phyloP scores from a whole-genome alignment of 2,888 invertebrate genomes.

The Celastrina argiolus region DNA sequence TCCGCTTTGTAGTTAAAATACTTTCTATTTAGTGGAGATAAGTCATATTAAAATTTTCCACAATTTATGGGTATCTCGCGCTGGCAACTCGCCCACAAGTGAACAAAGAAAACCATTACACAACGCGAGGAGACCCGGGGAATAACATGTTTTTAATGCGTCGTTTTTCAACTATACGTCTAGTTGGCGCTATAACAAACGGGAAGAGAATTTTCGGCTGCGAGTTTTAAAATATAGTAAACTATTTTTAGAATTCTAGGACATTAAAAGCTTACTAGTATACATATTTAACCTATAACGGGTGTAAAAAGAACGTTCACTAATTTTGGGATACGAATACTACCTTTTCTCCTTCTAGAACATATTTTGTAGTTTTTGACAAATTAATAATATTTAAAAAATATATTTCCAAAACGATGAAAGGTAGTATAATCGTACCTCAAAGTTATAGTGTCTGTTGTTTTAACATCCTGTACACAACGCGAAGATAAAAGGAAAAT shows the following conservation, averaged over 20 bases:
- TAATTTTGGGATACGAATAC: no score
- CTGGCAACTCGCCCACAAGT: conserved; percentile 5
- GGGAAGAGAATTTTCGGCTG: not conserved
- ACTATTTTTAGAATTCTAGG: not conserved
- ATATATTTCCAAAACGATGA: no score
- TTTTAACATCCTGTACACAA: no score
- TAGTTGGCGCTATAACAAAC: not conserved
- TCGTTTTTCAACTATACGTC: conserved; percentile 5
- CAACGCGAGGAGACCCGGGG: conserved; percentile 1
- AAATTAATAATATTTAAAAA: not conserved
- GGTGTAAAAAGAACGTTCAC: no score
- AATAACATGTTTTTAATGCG: conserved; percentile 16
- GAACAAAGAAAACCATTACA: conserved; percentile 13
- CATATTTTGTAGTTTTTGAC: no score
- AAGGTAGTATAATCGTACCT: no score
- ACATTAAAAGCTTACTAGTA: no score
- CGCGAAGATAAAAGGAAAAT: no score
- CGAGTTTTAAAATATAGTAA: not conserved
- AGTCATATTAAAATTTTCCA: conserved; percentile 3
- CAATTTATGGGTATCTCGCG: conserved; percentile 7
- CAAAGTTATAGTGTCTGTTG: no score
- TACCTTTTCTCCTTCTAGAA: no score
- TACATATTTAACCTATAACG: no score
- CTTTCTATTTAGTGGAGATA: not conserved
- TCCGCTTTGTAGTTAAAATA: not conserved